Conservation (phyloP, 2,113 vertebrate species). For the Nothobranchius furzeri region DNA sequence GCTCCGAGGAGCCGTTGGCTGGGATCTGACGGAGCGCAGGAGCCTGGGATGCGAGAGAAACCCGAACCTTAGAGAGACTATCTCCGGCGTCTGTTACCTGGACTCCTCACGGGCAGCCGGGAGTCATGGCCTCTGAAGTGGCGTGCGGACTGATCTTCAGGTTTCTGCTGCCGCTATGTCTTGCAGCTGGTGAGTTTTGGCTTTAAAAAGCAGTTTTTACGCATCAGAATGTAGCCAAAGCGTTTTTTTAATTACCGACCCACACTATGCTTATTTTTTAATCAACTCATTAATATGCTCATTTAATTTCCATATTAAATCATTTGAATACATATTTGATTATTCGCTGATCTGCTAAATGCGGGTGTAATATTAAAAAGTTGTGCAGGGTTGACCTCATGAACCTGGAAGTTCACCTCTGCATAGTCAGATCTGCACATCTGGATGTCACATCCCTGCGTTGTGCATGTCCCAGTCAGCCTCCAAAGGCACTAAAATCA, state of each 20-base stretch:
- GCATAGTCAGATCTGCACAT: too few species aligned
- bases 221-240: not conserved
- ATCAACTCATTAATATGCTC: too few species aligned
- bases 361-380: not conserved
- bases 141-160: conserved; percentile 95
- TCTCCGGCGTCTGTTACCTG: conserved; percentile 40
- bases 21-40: conserved; percentile 63
- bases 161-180: conserved; percentile 90
- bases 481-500: not conserved
- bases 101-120: conserved; percentile 30
- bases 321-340: too few species aligned
- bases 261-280: not conserved
- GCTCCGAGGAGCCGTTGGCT: conserved; percentile 56
- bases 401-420: not conserved
- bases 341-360: too few species aligned
- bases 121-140: conserved; percentile 91
- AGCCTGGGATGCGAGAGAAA: conserved; percentile 62
- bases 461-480: too few species aligned
- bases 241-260: not conserved
- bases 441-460: too few species aligned
- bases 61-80: conserved; percentile 56
- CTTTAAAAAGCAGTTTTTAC: not conserved
- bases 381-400: conserved; percentile 20
- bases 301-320: too few species aligned
- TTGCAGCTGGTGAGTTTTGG: conserved; percentile 86